Evolutionary conservation across 2,797 vertebrate species (phyloP).

Genomic region (Tenualosa thibaudeaui): DNA sequence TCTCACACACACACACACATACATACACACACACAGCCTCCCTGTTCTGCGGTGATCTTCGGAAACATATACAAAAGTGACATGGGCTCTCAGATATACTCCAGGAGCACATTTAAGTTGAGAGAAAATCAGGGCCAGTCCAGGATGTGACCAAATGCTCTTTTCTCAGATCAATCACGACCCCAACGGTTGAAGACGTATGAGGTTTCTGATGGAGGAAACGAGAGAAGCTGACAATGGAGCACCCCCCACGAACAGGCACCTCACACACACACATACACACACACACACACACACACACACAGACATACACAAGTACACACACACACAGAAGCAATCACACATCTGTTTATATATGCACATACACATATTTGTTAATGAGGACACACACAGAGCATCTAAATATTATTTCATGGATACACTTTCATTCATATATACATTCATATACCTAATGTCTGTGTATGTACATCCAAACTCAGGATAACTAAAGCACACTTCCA

Average conservation of each 20-base stretch:
- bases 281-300: neutral
- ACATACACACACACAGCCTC: slow-evolving; percentile 50
- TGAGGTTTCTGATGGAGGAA: slow-evolving; percentile 22
- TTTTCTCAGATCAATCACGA: slow-evolving; percentile 72
- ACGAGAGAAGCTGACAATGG: slow-evolving; percentile 12
- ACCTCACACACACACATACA: neutral
- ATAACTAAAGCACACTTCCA: neutral
- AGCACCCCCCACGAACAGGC: slow-evolving; percentile 12
- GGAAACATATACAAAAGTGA: slow-evolving; percentile 80
- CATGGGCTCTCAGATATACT: slow-evolving; percentile 78
- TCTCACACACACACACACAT: neutral
- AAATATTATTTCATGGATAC: neutral
- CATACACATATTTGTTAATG: neutral
- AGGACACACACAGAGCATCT: neutral
- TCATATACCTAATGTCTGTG: neutral
- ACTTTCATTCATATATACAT: neutral
- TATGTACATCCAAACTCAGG: neutral
- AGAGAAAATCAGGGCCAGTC: slow-evolving; percentile 79
- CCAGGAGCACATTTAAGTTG: slow-evolving; percentile 72
- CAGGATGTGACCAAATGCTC: slow-evolving; percentile 79
- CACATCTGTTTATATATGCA: neutral
- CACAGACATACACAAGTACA: neutral
- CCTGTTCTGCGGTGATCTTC: slow-evolving; percentile 71
- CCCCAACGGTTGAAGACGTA: slow-evolving; percentile 45
- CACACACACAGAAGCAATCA: neutral